phyloP scores from a whole-genome alignment of 2,888 invertebrate species.

The Linnaemya vulpina region DNA sequence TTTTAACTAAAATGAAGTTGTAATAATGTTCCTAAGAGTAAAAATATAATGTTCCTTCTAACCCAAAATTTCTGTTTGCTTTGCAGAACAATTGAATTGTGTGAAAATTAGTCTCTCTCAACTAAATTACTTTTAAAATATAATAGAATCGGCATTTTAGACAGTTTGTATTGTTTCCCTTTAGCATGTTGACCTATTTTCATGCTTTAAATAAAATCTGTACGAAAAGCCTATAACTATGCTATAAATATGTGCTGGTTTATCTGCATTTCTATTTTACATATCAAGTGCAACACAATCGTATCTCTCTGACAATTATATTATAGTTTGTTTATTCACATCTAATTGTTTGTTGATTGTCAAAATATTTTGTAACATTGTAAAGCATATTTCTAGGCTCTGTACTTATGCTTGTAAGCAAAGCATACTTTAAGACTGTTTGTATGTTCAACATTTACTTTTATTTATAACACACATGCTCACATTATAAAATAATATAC shows the following conservation, averaged over 20 bases:
- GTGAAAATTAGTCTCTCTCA: too few species aligned
- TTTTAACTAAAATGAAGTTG: too few species aligned
- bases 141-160: too few species aligned
- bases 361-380: background rate
- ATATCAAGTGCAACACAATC: background rate
- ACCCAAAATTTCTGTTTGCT: too few species aligned
- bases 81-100: too few species aligned
- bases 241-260: background rate
- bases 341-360: constrained; percentile 7
- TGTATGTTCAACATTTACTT: background rate
- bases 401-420: background rate
- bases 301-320: background rate
- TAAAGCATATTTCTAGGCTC: background rate
- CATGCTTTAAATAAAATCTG: background rate
- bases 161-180: too few species aligned
- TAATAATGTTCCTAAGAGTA: too few species aligned
- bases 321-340: background rate
- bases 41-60: too few species aligned
- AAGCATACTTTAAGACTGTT: constrained; percentile 13
- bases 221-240: background rate
- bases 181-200: too few species aligned
- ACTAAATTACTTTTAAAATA: too few species aligned
- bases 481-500: too few species aligned
- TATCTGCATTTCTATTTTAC: background rate
- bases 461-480: background rate